A percentile compares a stretch with the other conserved stretches of the same genome.
Conservation (phyloP, 2,797 vertebrate species). For the Babyrousa celebensis region DNA sequence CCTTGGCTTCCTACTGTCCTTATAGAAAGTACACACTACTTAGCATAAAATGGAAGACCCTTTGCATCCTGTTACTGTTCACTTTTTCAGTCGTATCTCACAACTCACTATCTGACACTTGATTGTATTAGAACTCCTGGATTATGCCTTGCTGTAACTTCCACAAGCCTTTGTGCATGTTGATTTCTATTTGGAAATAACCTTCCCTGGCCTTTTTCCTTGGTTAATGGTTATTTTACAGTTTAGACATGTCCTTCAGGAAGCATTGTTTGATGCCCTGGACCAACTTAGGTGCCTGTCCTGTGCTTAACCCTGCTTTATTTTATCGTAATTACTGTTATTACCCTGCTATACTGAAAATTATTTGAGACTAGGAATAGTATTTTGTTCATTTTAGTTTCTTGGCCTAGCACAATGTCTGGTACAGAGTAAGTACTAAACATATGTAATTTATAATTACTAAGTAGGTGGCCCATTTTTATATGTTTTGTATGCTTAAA, state of each 20-base stretch:
- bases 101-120: not conserved
- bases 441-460: constrained; percentile 31
- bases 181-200: not conserved
- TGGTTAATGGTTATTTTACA: not conserved
- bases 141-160: not conserved
- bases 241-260: not conserved
- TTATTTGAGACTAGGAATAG: not conserved
- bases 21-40: not conserved
- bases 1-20: not conserved
- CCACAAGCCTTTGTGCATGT: not conserved
- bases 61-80: not conserved
- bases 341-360: not conserved
- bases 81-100: not conserved
- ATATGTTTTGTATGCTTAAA: not conserved
- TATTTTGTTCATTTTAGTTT: constrained; percentile 27
- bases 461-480: not conserved
- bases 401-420: not conserved
- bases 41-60: not conserved
- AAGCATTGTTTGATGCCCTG: not conserved
- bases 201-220: not conserved
- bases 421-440: not conserved
- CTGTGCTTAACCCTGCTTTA: not conserved
- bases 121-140: not conserved
- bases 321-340: constrained; percentile 10
- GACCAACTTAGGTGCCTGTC: not conserved